These are phyloP conservation scores for Oreohelix idahoensis DNA, from an alignment of 1,140 invertebrate species.

Conservation along the genomic window DNA sequence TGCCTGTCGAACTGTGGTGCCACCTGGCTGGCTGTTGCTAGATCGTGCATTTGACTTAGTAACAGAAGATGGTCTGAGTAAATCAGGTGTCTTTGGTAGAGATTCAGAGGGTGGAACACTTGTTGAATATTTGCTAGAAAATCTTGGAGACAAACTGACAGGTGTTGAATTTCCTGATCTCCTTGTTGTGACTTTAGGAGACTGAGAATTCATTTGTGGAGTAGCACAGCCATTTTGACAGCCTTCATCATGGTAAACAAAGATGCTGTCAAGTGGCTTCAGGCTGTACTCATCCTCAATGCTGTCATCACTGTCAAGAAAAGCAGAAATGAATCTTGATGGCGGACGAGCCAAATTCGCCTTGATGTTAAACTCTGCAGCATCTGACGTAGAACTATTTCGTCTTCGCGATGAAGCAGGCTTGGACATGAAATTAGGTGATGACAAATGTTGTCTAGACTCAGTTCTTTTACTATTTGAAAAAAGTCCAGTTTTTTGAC, in stretches of 20 bases:
- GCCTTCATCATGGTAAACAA: slow-evolving; percentile 34
- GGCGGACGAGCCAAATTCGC: background rate
- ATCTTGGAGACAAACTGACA: slow-evolving; percentile 44
- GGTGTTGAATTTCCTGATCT: slow-evolving; percentile 37
- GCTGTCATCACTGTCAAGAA: slow-evolving; percentile 34
- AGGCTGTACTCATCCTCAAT: slow-evolving; percentile 24
- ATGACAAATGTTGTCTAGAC: background rate
- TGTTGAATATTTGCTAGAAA: background rate
- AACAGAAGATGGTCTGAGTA: slow-evolving; percentile 44
- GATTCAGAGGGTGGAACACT: background rate
- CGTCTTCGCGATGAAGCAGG: background rate
- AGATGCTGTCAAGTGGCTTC: slow-evolving; percentile 26
- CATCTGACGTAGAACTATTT: background rate
- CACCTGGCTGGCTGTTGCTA: slow-evolving; percentile 28
- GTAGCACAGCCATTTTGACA: slow-evolving; percentile 45
- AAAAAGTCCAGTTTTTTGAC: background rate
- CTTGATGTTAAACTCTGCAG: slow-evolving; percentile 16
- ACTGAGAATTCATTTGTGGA: slow-evolving; percentile 39
- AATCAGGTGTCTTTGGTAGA: slow-evolving; percentile 48
- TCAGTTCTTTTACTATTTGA: background rate
- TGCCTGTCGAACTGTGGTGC: background rate
- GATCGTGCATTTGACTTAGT: background rate
- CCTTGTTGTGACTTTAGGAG: slow-evolving; percentile 46
- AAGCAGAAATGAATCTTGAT: slow-evolving; percentile 23
- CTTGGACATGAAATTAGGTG: background rate